Conservation (phyloP, 2,888 invertebrate genomes). For the Lycophotia porphyrea region DNA sequence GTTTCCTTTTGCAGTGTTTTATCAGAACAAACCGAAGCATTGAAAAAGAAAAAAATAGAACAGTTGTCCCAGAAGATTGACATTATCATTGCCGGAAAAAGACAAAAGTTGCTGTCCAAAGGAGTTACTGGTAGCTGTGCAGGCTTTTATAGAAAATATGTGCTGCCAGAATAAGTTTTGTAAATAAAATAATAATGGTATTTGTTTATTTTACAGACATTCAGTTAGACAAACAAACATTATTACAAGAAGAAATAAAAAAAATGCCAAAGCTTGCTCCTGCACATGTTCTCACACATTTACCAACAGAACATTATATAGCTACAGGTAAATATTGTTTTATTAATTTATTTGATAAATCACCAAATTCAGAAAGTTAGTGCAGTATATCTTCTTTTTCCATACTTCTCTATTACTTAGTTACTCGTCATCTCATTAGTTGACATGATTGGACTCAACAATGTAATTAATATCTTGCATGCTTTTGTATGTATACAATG, state of each 20-base stretch:
- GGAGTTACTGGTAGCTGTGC: constrained; percentile 79
- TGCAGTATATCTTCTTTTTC: not conserved
- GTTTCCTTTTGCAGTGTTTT: constrained; percentile 72
- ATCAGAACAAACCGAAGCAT: constrained; percentile 84
- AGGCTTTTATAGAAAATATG: not conserved
- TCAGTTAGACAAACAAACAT: constrained; percentile 86
- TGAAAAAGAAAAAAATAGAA: constrained; percentile 90
- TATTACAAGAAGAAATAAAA: constrained; percentile 93
- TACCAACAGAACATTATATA: constrained; percentile 91
- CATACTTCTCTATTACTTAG: not conserved
- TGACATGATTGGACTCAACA: no score
- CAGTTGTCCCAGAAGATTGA: constrained; percentile 92
- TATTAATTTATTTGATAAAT: not conserved
- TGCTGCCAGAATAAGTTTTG: not conserved
- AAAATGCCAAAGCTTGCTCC: constrained; percentile 91
- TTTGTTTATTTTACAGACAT: constrained; percentile 77
- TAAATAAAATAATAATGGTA: not conserved
- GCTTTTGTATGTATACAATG: no score
- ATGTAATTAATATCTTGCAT: no score
- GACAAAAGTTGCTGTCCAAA: constrained; percentile 91
- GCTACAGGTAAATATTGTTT: constrained; percentile 73
- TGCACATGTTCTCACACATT: constrained; percentile 92
- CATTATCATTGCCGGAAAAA: constrained; percentile 94
- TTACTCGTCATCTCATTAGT: not conserved
- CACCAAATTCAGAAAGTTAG: not conserved